Base-by-base conservation (phyloP, 2,797 vertebrate genomes). In the Galagoides demidoff region DNA sequence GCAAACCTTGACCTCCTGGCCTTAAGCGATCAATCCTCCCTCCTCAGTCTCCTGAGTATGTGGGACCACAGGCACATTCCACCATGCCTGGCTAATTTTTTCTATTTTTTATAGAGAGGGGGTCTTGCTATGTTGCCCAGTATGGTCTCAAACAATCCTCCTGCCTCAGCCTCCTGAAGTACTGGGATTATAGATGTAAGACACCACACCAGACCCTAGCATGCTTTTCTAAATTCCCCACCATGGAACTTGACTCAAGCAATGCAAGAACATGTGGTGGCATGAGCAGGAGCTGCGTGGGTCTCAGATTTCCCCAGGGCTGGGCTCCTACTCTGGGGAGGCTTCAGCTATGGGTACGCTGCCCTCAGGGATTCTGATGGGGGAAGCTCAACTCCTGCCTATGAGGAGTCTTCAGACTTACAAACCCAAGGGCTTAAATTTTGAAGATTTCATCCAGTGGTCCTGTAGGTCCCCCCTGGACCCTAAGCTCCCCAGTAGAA, bases 401-500 rank as follows among this genome's bases (percentile, higher is more conserved):
- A 0, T 4, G 37, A 7, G 27, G 43, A 10, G 37, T 64, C 10
- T 19, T 22, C 19, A 59, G 89, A 16, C n/a, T 70, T 55, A 59
- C 1, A 52, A 14, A 7, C 34, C 31, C 14, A 13, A 70, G 45
- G n/a, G 19, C n/a, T 49, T 43, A 23, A 20, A 9, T 74, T 17
- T 16, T 5, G 11, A 68, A 79, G 25, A 27, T 34, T 31, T 77
- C 31, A 43, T 12, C 17, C 49, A 7, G 20, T 7, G 14, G 27
- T 39, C 34, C 57, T 11, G 10, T 2, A 34, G 61, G 14, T 6
- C 68, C 14, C 3, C 0, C 25, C 25, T 17, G 29, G n/a, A 70
- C 12, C 64, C 68, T 64, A 7, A 3, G 37, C 0, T 3, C 61
- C 27, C 9, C 0, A 2, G 37, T 7, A 66, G 76, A 86, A 39